phyloP scores from a whole-genome alignment of 2,888 invertebrate genomes.

The Cynaeus angustus region DNA sequence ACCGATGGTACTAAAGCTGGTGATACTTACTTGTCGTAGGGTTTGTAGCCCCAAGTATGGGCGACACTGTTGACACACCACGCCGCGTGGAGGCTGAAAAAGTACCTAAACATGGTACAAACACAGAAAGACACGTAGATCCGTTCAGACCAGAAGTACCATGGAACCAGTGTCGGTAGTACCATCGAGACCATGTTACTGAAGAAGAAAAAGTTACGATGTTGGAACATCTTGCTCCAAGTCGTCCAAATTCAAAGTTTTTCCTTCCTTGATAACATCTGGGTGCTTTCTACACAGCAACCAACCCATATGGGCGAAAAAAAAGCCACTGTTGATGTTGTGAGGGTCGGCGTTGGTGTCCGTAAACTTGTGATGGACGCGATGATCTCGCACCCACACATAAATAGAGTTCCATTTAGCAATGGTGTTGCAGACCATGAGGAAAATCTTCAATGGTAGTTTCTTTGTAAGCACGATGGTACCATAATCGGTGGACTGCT shows the following conservation, averaged over 20 bases:
- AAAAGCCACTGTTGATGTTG: constrained; percentile 89
- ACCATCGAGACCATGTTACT: constrained; percentile 54
- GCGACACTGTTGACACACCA: constrained; percentile 90
- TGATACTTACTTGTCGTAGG: constrained; percentile 80
- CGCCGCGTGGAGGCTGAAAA: constrained; percentile 80
- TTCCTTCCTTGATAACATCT: constrained; percentile 88
- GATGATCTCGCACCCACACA: constrained; percentile 89
- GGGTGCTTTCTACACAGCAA: constrained; percentile 90
- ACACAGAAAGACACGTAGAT: constrained; percentile 77
- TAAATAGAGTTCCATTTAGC: constrained; percentile 93
- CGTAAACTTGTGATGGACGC: constrained; percentile 92
- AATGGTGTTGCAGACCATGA: constrained; percentile 87
- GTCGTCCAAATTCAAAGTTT: constrained; percentile 89
- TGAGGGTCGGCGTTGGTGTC: constrained; percentile 94
- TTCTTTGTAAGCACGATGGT: constrained; percentile 94
- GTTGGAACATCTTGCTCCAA: constrained; percentile 89
- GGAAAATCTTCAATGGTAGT: constrained; percentile 86
- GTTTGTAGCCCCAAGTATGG: constrained; percentile 85
- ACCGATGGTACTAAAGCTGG: neutral
- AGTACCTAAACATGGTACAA: constrained; percentile 78
- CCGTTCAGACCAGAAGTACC: constrained; percentile 81
- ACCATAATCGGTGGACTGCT: constrained; percentile 95
- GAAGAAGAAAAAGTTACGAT: constrained; percentile 56
- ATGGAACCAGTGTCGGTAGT: constrained; percentile 79
- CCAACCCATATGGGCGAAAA: constrained; percentile 98